Conservation (phyloP, 2,113 vertebrate genomes). For the Boleophthalmus pectinirostris region DNA sequence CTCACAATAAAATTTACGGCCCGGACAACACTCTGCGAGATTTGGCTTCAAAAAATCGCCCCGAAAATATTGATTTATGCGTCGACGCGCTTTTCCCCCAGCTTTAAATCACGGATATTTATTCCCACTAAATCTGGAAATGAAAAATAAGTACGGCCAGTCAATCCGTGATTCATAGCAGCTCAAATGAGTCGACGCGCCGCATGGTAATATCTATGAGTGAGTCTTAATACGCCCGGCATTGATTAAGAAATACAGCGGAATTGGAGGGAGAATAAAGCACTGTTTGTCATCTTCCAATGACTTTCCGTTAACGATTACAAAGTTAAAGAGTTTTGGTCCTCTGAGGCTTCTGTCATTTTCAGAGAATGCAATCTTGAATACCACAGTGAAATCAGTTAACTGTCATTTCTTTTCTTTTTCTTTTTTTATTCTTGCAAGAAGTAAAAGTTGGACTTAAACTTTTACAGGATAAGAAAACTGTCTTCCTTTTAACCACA, state of each 20-base stretch:
- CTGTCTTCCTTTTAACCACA: no score
- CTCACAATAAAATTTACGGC: constrained; percentile 54
- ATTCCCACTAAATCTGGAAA: constrained; percentile 58
- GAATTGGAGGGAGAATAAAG: background rate
- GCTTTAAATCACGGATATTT: constrained; percentile 74
- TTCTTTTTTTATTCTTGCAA: no score
- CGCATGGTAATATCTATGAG: constrained; percentile 3
- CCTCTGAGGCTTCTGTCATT: background rate
- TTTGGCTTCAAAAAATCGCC: constrained; percentile 72
- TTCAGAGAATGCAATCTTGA: no score
- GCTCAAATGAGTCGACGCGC: constrained; percentile 8
- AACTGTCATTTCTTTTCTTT: no score
- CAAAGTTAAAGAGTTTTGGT: background rate
- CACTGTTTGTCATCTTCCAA: background rate
- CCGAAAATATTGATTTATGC: constrained; percentile 77
- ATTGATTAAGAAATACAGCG: constrained; percentile 7
- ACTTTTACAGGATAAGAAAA: no score
- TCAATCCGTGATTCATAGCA: constrained; percentile 33
- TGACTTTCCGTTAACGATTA: background rate
- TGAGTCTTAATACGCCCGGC: background rate
- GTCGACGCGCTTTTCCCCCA: constrained; percentile 59
- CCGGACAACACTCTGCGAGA: constrained; percentile 62
- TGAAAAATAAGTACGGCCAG: constrained; percentile 71
- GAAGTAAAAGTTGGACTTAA: no score
- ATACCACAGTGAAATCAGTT: no score